Percentiles rank a stretch among this genome's conserved stretches.
phyloP scores from a whole-genome alignment of 35 echinoderm and acorn worm genomes.

The Heliocidaris tuberculata region DNA sequence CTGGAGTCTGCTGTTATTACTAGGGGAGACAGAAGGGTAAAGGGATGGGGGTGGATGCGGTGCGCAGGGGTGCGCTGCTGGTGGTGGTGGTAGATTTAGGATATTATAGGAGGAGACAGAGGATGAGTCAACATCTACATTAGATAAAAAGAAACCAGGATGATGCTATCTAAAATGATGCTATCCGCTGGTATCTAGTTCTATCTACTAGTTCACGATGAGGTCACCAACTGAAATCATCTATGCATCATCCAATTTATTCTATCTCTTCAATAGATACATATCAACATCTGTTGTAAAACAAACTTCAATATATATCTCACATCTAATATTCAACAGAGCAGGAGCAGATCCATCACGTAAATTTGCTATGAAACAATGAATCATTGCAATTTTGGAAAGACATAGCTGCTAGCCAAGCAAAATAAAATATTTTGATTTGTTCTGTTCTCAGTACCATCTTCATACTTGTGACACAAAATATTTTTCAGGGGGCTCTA shows the following conservation, averaged over 20 bases:
- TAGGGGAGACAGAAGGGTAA: background rate
- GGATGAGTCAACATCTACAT: background rate
- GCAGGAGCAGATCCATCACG: background rate
- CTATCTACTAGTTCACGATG: background rate
- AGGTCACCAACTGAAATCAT: background rate
- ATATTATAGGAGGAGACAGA: background rate
- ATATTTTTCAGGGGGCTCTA: no score
- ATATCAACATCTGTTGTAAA: background rate
- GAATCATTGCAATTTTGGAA: background rate
- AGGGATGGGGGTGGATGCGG: background rate
- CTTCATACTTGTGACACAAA: no score
- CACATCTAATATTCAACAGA: background rate
- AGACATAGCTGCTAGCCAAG: background rate
- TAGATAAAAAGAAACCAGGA: background rate
- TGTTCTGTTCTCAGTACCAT: no score
- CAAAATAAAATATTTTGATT: background rate
- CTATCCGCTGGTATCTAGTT: background rate
- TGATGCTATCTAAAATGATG: background rate
- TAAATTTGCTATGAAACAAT: background rate
- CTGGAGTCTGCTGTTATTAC: background rate
- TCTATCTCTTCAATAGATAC: constrained; percentile 1
- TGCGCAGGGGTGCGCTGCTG: background rate
- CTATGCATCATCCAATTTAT: background rate
- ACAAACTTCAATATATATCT: background rate
- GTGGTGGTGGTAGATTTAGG: background rate